Evolutionary conservation across 1,140 invertebrate genomes (phyloP).

Genomic region (Aphelinus certus): DNA sequence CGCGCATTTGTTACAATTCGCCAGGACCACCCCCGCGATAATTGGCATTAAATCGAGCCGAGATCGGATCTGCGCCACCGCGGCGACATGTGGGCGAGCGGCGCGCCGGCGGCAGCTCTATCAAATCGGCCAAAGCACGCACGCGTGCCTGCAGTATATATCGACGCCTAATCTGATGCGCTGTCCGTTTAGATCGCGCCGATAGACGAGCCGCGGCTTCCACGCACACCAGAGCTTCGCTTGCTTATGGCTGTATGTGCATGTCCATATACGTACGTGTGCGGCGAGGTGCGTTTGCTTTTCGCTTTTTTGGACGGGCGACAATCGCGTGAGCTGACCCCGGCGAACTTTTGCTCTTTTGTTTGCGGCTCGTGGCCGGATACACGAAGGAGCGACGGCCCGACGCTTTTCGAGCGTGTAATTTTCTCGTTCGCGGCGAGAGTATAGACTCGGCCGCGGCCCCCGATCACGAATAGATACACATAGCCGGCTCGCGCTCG

Average conservation of each 20-base stretch:
- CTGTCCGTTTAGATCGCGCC: constrained; percentile 43
- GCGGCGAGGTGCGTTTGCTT: constrained; percentile 1
- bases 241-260: not conserved
- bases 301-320: not conserved
- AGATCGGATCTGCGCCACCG: constrained; percentile 45
- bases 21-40: constrained; percentile 44
- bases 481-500: not conserved
- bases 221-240: too few species aligned
- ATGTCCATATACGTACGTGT: not conserved
- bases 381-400: constrained; percentile 9
- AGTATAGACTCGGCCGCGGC: not conserved
- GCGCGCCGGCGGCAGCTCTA: constrained; percentile 31
- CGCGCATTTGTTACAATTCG: constrained; percentile 50
- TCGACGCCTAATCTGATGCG: constrained; percentile 43
- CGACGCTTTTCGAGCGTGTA: constrained; percentile 17
- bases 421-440: constrained; percentile 16
- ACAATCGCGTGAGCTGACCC: constrained; percentile 29
- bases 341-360: constrained; percentile 9
- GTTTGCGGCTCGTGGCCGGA: not conserved
- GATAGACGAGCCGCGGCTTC: constrained; percentile 35
- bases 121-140: constrained; percentile 41
- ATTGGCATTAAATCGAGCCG: constrained; percentile 51
- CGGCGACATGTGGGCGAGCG: constrained; percentile 12
- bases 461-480: constrained; percentile 1
- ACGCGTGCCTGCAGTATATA: constrained; percentile 13